A percentile compares a stretch with the other conserved stretches of the same genome.
phyloP scores from a whole-genome alignment of 2,888 invertebrate species.

The Copidosoma aretas region DNA sequence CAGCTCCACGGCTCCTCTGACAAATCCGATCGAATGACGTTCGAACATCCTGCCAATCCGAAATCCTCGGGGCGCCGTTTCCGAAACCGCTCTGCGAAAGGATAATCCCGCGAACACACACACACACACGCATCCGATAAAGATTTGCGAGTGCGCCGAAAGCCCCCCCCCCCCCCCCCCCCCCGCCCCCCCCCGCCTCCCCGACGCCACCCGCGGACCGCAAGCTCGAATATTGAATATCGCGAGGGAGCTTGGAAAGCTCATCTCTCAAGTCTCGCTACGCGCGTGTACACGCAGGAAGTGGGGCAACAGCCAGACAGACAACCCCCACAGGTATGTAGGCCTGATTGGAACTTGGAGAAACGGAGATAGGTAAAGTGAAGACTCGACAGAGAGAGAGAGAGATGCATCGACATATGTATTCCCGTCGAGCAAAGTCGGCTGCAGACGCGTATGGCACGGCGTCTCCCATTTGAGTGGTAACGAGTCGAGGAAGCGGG shows the following conservation, averaged over 20 bases:
- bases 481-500: slow-evolving; percentile 20
- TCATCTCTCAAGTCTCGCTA: neutral
- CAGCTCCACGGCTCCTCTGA: too few relatives aligned
- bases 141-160: neutral
- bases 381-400: neutral
- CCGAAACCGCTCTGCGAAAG: too few relatives aligned
- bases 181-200: too few relatives aligned
- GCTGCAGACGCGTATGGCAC: neutral
- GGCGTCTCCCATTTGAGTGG: slow-evolving; percentile 10
- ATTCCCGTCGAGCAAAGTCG: neutral
- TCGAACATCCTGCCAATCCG: too few relatives aligned
- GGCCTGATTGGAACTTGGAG: neutral
- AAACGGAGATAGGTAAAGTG: neutral
- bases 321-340: neutral
- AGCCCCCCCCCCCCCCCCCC: too few relatives aligned
- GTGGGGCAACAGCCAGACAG: neutral
- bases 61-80: too few relatives aligned
- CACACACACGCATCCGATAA: neutral
- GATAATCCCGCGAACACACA: neutral
- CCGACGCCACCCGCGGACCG: slow-evolving; percentile 21
- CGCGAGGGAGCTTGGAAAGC: neutral
- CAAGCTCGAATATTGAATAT: slow-evolving; percentile 32
- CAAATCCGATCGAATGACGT: too few relatives aligned
- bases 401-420: neutral
- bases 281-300: neutral